Evolutionary conservation across 2,113 vertebrate genomes (phyloP).

Genomic region (Guaruba guarouba): DNA sequence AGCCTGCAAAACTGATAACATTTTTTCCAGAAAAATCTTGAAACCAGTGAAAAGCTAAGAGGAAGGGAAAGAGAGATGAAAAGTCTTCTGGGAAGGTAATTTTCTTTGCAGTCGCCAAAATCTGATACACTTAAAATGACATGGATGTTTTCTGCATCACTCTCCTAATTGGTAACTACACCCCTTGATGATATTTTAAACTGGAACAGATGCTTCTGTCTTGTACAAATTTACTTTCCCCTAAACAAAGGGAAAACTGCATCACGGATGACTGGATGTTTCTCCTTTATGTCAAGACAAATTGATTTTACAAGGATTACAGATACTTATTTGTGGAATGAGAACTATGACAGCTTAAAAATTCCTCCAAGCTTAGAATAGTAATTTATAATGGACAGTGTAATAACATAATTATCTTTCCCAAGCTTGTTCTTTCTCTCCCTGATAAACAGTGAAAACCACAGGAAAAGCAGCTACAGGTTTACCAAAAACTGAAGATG

Average conservation of each 20-base stretch:
- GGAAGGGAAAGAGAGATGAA: neutral
- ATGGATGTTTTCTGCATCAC: neutral
- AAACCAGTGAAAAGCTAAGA: neutral
- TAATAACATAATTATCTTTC: neutral
- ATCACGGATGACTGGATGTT: neutral
- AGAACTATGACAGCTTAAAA: neutral
- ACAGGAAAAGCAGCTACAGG: neutral
- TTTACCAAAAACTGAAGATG: neutral
- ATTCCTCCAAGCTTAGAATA: neutral
- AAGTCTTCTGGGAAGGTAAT: neutral
- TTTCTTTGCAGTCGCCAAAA: neutral
- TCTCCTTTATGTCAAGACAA: neutral
- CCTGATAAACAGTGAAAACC: neutral
- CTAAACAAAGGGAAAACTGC: neutral
- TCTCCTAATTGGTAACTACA: constrained; percentile 2
- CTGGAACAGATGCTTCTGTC: neutral
- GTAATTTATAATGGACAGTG: neutral
- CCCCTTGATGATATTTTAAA: neutral
- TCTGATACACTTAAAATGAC: neutral
- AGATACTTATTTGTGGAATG: neutral
- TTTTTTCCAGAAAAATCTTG: neutral
- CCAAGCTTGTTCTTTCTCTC: neutral
- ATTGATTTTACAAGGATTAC: neutral
- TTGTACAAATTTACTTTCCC: neutral
- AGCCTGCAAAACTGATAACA: neutral